These are phyloP conservation scores for Pachypanchax playfairii DNA, from an alignment of 2,113 vertebrate genomes.

Conservation along the genomic window DNA sequence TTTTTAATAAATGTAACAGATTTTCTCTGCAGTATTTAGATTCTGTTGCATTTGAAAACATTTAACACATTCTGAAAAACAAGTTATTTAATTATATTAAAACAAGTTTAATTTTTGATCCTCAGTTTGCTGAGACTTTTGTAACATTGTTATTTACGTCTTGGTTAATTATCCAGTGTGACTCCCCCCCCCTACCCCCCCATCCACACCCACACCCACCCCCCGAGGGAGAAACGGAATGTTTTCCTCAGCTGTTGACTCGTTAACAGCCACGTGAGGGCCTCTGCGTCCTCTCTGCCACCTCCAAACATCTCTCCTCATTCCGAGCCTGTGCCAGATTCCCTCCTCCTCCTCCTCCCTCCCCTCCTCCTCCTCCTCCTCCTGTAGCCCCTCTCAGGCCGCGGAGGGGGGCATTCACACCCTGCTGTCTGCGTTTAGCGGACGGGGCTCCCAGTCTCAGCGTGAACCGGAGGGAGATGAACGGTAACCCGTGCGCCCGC, in stretches of 20 bases:
- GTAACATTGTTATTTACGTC: too few species aligned
- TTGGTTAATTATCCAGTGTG: too few species aligned
- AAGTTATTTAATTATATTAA: too few species aligned
- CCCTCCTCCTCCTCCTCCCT: constrained; percentile 23
- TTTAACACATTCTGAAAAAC: too few species aligned
- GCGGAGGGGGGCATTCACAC: constrained; percentile 55
- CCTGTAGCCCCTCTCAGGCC: constrained; percentile 45
- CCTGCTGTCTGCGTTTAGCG: constrained; percentile 68
- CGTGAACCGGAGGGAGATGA: constrained; percentile 45
- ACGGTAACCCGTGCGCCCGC: constrained; percentile 83
- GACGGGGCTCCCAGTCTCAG: constrained; percentile 55
- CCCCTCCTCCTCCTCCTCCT: constrained; percentile 43
- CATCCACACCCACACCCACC: too few species aligned
- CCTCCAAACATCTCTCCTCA: constrained; percentile 58
- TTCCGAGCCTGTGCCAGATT: constrained; percentile 56
- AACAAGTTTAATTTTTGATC: too few species aligned
- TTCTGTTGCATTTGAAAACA: too few species aligned
- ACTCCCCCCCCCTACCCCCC: too few species aligned
- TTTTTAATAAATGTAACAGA: too few species aligned
- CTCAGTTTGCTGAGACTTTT: too few species aligned
- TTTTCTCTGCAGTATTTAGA: too few species aligned
- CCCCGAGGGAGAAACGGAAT: neutral
- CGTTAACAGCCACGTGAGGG: constrained; percentile 52
- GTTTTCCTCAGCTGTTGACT: constrained; percentile 15
- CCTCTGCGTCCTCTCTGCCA: constrained; percentile 30